Evolutionary conservation across 2,797 vertebrate genomes (phyloP), one percentile per base, ranked within the genome.

Genomic region (Crypturellus tataupa): DNA sequence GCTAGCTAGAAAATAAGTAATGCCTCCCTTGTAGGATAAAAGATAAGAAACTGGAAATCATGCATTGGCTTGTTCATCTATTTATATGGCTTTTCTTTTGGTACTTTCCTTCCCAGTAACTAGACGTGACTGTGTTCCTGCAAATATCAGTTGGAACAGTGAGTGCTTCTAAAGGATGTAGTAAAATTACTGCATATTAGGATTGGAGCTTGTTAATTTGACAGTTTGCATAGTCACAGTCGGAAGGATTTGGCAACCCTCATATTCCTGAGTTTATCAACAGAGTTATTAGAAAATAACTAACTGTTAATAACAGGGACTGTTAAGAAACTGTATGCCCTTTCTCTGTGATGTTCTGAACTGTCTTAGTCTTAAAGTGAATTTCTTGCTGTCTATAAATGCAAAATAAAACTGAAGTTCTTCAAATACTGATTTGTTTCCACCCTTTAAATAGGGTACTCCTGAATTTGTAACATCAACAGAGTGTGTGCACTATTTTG

Each of bases 401-500:
- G 21, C 85, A 47, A 80, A 83, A 56, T 19, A 40, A 88, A 87
- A 60, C 12, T 18, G 46, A 69, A 65, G 13, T 33, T 81, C 89
- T 90, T 79, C 31, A 73, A 77, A 68, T 1, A 25, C 59, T 59
- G 65, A 4, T 13, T n/a, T 65, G 53, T 60, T 75, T 72, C 49
- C 14, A 18, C 6, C 47, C 24, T 89, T 85, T 75, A 44, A 93
- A 96, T 77, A 99, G 99, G 99, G 99, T 33, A 98, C 98, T 7
- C 99, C 99, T 16, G 99, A 99, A 97, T 99, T 99, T 88, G 98
- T 99, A 4, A 98, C 98, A 1, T 80, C 98, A 75, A 98, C 98
- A 11, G 98, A 98, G 64, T 99, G 99, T 63, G 98, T 99, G 59
- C 98, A 99, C 95, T 99, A 99, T 97, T 99, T 99, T 82, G 99